phyloP scores from a whole-genome alignment of 1,140 invertebrate genomes.

The Doryteuthis pealeii region DNA sequence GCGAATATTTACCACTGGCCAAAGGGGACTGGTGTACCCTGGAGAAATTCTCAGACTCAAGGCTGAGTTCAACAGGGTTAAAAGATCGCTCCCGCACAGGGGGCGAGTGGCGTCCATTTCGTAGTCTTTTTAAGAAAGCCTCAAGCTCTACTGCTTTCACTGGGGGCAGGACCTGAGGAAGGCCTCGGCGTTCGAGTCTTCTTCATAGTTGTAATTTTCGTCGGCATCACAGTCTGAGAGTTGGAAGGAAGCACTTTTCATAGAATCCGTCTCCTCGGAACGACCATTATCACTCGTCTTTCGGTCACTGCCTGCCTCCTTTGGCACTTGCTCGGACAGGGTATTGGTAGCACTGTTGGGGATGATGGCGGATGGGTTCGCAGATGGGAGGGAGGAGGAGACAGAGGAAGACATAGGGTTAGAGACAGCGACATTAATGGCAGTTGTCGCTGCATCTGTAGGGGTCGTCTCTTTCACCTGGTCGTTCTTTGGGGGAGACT shows the following conservation, averaged over 20 bases:
- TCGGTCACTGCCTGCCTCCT: neutral
- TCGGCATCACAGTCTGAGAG: constrained; percentile 23
- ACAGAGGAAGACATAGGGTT: no score
- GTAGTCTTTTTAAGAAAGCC: neutral
- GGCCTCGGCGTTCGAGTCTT: constrained; percentile 42
- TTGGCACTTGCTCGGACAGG: neutral
- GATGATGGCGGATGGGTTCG: no score
- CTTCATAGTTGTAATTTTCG: constrained; percentile 37
- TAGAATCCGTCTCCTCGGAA: neutral
- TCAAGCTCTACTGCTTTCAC: constrained; percentile 38
- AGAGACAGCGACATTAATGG: no score
- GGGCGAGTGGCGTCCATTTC: constrained; percentile 28
- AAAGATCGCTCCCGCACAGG: constrained; percentile 42
- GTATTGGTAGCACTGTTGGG: no score
- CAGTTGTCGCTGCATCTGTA: no score
- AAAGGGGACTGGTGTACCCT: constrained; percentile 28
- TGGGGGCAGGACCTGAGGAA: constrained; percentile 46
- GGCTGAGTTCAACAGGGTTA: constrained; percentile 21
- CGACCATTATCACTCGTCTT: neutral
- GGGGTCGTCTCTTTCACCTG: no score
- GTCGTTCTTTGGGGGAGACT: no score
- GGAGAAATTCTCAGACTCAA: constrained; percentile 14
- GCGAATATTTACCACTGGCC: neutral
- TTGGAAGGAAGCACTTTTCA: neutral
- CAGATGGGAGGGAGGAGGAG: no score